Base-by-base conservation (phyloP, 2,888 invertebrate species). In the Xanthorhoe designata region DNA sequence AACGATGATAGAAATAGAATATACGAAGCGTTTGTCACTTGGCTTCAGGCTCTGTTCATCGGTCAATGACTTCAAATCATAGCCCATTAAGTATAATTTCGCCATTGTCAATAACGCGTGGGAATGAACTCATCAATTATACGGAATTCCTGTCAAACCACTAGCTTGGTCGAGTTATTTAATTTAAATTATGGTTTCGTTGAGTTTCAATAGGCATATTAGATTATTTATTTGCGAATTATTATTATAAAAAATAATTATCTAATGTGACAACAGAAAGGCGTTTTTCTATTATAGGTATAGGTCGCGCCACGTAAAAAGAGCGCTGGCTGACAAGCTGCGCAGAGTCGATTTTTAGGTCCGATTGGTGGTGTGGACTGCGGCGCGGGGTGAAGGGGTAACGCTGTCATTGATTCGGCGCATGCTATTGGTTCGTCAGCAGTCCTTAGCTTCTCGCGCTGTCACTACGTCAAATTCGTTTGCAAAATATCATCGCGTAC, bases 51-150 rank as follows among this genome's bases (percentile, higher is more conserved):
- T 38, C 18, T 47, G 47, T 38, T 53, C 56, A 67, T 62, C 66
- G 75, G 82, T 59, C 81, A 81, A 74, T 81, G 83, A 81, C 83
- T 79, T 60, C 13, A 42, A 13, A 7, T 32, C 32, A 42, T 13
- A 42, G 38, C 5, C 52, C 56, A 52, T 45, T 49, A n/a, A n/a
- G n/a, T n/a, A 61, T 56, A 15, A 50, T 60, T 75, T 75, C 55
- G 58, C 63, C 62, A 69, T 66, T 71, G 68, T 75, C 66, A 73
- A 73, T 70, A 73, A 68, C 66, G 64, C 73, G 77, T 76, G 73
- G 70, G 73, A 75, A 74, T 75, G 72, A 72, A 72, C 72, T 69
- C 62, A 66, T 68, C 52, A 68, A 66, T 70, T 57, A 69, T 55
- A 62, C 64, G 68, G 35, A 69, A 64, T 71, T 71, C 70, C 68